Base-by-base conservation (phyloP, 2,888 invertebrate species). In the Biston stratarius region DNA sequence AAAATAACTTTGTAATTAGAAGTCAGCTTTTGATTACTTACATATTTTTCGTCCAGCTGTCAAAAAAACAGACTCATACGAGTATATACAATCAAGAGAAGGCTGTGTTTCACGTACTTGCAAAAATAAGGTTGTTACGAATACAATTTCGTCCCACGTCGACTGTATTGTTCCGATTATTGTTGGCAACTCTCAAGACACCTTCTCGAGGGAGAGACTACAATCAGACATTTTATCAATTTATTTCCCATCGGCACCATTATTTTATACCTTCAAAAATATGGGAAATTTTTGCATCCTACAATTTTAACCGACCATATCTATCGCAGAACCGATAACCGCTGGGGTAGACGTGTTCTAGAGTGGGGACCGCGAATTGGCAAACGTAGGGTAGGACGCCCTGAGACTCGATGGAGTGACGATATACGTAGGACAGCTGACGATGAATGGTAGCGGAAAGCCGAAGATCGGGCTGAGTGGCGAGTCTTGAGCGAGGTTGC, bases 121-220 rank as follows among this genome's bases (percentile, higher is more conserved):
- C 47, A 40, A 63, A 59, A 65, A 66, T 63, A 53, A 62, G 52
- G 48, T 38, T 67, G 67, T 59, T 63, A 11, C 34, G 6, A 51
- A 56, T 59, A 60, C 59, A 48, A 52, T 61, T 47, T 42, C 40
- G 6, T 67, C 59, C 67, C 67, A 5, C n/a, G 59, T 36, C 45
- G 62, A 12, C 59, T 34, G 63, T 67, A 63, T 67, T 67, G 67
- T 63, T 63, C 49, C 59, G 67, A 67, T 67, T 62, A 62, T 63
- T 63, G 63, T 63, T 36, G 48, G 65, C 44, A 57, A 36, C 65
- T 49, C 58, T 42, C 52, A 42, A 52, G 48, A 38, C 6, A 48
- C 34, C 36, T 5, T 45, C 58, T 38, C 62, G 6, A 0, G 58
- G 62, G 67, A 48, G 24, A 6, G 24, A 44, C 58, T 44, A 67